Conservation (phyloP, 2,888 invertebrate species). For the Morpho achilles region DNA sequence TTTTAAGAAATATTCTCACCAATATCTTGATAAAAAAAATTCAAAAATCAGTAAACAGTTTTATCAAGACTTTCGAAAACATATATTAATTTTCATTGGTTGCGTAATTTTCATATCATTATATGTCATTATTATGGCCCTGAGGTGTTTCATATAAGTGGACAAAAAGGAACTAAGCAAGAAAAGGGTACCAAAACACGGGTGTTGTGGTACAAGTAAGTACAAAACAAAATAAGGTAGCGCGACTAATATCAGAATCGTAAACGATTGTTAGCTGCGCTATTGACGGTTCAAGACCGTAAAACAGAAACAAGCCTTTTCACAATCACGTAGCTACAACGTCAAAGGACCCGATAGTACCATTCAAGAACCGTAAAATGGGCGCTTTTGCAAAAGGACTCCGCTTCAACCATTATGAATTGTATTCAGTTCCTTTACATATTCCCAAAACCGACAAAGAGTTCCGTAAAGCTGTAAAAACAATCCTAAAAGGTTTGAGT, state of each 20-base stretch:
- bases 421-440: constrained; percentile 38
- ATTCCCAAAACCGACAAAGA: constrained; percentile 70
- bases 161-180: background rate
- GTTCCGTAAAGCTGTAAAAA: constrained; percentile 74
- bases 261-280: constrained; percentile 40
- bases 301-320: constrained; percentile 69
- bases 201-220: constrained; percentile 23
- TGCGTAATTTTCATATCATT: no score
- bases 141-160: constrained; percentile 4
- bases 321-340: constrained; percentile 59
- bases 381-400: constrained; percentile 42
- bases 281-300: constrained; percentile 55
- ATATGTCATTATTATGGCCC: background rate
- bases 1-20: no score
- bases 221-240: constrained; percentile 32
- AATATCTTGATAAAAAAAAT: no score
- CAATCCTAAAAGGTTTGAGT: constrained; percentile 57
- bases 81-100: no score
- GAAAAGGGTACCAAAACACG: constrained; percentile 32
- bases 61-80: no score
- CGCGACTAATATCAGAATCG: constrained; percentile 35
- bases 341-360: constrained; percentile 51
- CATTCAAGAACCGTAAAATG: constrained; percentile 60
- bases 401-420: constrained; percentile 39
- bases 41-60: no score